phyloP scores from a whole-genome alignment of 2,797 vertebrate genomes.

The Urophycis tenuis region DNA sequence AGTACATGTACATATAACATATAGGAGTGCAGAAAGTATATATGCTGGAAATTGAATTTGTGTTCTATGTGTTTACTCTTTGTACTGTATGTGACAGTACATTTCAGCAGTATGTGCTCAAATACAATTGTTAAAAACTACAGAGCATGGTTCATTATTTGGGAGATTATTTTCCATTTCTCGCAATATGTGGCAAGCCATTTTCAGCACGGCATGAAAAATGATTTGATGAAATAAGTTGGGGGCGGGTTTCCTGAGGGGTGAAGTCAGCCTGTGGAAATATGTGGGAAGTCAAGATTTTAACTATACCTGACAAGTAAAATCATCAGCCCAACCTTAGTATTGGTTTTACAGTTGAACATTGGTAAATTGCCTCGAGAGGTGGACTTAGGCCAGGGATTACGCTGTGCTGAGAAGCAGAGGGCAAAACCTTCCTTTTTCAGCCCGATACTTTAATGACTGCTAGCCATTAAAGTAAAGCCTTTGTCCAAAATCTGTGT shows the following conservation, averaged over 20 bases:
- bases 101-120: too few species aligned
- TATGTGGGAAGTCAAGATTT: slow-evolving; percentile 34
- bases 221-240: not conserved
- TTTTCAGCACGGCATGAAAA: not conserved
- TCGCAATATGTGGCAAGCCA: not conserved
- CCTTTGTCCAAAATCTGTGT: not conserved
- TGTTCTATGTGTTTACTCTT: not conserved
- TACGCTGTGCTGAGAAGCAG: slow-evolving; percentile 5
- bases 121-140: too few species aligned
- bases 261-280: slow-evolving; percentile 26
- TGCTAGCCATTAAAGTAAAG: not conserved
- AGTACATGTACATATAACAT: not conserved
- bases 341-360: slow-evolving; percentile 30
- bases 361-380: slow-evolving; percentile 16
- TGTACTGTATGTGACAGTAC: too few species aligned
- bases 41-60: too few species aligned
- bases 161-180: not conserved
- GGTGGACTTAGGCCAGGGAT: slow-evolving; percentile 31
- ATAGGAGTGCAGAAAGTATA: not conserved
- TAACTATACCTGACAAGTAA: slow-evolving; percentile 46
- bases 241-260: not conserved
- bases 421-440: not conserved
- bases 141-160: not conserved
- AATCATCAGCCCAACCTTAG: slow-evolving; percentile 24
- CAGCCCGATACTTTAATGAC: not conserved